A percentile compares a stretch with the other conserved stretches of the same genome.
These are phyloP conservation scores for Boloria euphrosyne DNA, from an alignment of 2,888 invertebrate genomes.

Conservation along the genomic window DNA sequence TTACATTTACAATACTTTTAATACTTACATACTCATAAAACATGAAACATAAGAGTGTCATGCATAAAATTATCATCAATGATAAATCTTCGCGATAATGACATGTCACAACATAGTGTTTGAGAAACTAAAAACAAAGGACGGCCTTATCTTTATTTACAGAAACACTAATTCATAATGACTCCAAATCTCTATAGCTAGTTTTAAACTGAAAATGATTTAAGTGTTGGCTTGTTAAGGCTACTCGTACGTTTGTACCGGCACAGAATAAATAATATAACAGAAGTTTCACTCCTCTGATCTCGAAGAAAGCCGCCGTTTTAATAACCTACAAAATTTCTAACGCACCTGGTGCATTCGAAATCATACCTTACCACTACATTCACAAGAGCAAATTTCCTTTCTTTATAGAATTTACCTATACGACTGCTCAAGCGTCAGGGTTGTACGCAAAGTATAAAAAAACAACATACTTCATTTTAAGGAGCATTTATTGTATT, in stretches of 20 bases:
- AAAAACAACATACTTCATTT: too few relatives aligned
- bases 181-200: constrained; percentile 50
- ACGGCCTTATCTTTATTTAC: constrained; percentile 73
- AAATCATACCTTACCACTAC: too few relatives aligned
- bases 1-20: constrained; percentile 14
- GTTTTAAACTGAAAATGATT: constrained; percentile 40
- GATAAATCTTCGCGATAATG: constrained; percentile 48
- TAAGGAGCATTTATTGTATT: too few relatives aligned
- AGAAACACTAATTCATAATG: constrained; percentile 61
- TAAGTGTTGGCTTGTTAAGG: constrained; percentile 33
- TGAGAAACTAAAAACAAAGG: constrained; percentile 59
- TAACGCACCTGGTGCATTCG: too few relatives aligned
- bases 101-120: constrained; percentile 52
- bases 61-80: constrained; percentile 41
- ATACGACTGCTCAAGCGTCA: too few relatives aligned
- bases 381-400: too few relatives aligned
- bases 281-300: too few relatives aligned
- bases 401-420: too few relatives aligned
- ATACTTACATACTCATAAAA: constrained; percentile 21
- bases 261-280: too few relatives aligned
- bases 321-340: too few relatives aligned
- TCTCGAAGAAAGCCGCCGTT: too few relatives aligned
- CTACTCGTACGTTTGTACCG: not conserved
- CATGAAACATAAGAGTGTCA: constrained; percentile 20
- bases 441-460: too few relatives aligned